phyloP scores from a whole-genome alignment of 2,797 vertebrate genomes.

The Sciurus vulgaris region DNA sequence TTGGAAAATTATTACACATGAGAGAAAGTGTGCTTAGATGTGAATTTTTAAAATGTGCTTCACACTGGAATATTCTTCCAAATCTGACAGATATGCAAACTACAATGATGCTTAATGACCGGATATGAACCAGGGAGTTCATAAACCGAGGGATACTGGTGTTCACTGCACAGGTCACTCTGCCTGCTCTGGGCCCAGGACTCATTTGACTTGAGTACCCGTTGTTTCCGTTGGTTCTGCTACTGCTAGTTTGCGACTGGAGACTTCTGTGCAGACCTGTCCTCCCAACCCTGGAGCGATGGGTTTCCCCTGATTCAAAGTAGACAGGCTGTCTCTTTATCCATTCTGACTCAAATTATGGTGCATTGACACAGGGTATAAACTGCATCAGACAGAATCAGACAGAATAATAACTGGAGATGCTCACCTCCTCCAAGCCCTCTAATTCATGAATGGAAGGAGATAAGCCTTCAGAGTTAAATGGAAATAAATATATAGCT shows the following conservation, averaged over 20 bases:
- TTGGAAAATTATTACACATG: not conserved
- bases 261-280: no score
- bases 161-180: not conserved
- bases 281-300: not conserved
- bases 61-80: not conserved
- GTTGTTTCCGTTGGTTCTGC: no score
- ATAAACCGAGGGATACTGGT: no score
- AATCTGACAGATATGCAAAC: not conserved
- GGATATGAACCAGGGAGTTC: no score
- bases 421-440: not conserved
- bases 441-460: not conserved
- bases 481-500: not conserved
- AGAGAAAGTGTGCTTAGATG: not conserved
- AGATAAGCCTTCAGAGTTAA: not conserved
- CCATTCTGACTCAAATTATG: not conserved
- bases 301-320: not conserved
- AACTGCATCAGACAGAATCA: not conserved
- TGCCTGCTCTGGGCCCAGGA: fast-evolving
- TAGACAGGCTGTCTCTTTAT: not conserved
- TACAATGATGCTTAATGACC: not conserved
- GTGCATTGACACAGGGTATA: not conserved
- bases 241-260: not conserved
- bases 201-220: no score
- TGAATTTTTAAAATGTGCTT: not conserved
- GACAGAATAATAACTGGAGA: not conserved